Evolutionary conservation across 2,113 vertebrate genomes (phyloP).

Genomic region (Nycticryphes semicollaris): DNA sequence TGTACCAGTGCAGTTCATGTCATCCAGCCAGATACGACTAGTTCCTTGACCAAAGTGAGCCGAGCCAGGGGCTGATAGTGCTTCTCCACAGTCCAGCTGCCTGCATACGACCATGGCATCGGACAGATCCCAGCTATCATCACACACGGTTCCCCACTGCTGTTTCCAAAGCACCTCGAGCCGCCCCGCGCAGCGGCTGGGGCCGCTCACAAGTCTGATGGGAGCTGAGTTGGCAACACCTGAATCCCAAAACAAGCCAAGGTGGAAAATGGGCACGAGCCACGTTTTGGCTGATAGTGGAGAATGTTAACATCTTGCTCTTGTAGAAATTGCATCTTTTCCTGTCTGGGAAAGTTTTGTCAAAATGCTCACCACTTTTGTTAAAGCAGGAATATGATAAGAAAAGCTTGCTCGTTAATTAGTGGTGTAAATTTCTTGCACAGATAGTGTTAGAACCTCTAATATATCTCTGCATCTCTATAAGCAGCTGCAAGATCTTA

Average conservation of each 20-base stretch:
- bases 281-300: neutral
- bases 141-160: slow-evolving; percentile 35
- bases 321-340: neutral
- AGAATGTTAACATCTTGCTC: neutral
- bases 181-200: neutral
- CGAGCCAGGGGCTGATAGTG: neutral
- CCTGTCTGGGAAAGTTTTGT: neutral
- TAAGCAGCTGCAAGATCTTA: neutral
- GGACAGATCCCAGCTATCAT: neutral
- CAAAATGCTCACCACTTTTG: neutral
- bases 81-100: slow-evolving; percentile 3
- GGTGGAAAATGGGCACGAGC: neutral
- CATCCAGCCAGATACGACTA: slow-evolving; percentile 11
- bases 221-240: neutral
- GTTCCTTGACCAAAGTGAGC: neutral
- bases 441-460: neutral
- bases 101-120: neutral
- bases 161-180: slow-evolving; percentile 4
- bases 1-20: neutral
- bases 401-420: neutral
- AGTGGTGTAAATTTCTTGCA: neutral
- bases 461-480: neutral
- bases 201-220: neutral
- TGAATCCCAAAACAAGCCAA: neutral
- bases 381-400: neutral